phyloP scores from a whole-genome alignment of 2,888 invertebrate genomes.

The Acanthococcus lagerstroemiae region DNA sequence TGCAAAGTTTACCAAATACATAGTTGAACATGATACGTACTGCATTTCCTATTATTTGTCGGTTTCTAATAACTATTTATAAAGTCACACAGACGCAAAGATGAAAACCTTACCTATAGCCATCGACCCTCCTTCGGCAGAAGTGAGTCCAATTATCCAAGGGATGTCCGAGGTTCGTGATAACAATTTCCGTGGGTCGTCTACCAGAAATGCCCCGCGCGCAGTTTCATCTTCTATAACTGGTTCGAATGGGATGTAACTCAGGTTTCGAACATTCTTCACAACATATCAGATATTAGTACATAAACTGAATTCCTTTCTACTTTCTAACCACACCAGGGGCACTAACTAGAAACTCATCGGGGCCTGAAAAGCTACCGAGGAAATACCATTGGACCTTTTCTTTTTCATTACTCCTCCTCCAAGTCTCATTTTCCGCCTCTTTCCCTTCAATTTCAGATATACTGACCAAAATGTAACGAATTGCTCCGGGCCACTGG shows the following conservation, averaged over 20 bases:
- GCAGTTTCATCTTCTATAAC: conserved; percentile 25
- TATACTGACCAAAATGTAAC: neutral
- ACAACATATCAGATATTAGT: too few species aligned
- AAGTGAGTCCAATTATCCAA: conserved; percentile 27
- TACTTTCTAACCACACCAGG: neutral
- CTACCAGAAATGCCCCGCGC: conserved; percentile 23
- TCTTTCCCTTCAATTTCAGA: too few species aligned
- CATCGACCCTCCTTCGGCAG: conserved; percentile 26
- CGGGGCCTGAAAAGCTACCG: too few species aligned
- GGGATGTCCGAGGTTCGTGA: conserved; percentile 30
- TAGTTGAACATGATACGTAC: too few species aligned
- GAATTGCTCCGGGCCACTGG: too few species aligned
- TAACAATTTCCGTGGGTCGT: conserved; percentile 14
- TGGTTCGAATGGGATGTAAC: conserved; percentile 8
- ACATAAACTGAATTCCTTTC: neutral
- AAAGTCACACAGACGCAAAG: neutral
- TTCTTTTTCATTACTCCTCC: too few species aligned
- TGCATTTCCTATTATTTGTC: too few species aligned
- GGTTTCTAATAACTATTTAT: neutral
- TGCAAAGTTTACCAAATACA: too few species aligned
- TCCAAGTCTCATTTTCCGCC: too few species aligned
- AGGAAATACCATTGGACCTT: too few species aligned
- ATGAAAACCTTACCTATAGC: conserved; percentile 16
- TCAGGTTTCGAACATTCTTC: too few species aligned
- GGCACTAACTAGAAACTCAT: too few species aligned